phyloP scores from a whole-genome alignment of 1,140 invertebrate species.

The Steinernema feltiae region DNA sequence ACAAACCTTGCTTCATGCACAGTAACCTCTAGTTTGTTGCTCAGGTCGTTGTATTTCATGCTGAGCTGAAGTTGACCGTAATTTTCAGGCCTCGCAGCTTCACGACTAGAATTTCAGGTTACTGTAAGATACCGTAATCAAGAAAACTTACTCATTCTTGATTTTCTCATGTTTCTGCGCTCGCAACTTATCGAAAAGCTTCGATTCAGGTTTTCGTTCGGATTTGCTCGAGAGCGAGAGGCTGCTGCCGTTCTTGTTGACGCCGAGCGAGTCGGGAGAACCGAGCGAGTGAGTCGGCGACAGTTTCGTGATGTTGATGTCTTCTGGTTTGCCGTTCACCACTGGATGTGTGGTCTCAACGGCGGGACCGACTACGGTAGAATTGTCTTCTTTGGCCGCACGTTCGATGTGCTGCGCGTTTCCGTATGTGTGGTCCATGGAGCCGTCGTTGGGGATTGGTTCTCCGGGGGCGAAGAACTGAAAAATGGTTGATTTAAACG shows the following conservation, averaged over 20 bases:
- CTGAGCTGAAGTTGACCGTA: constrained; percentile 37
- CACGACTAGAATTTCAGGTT: constrained; percentile 7
- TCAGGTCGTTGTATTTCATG: constrained; percentile 42
- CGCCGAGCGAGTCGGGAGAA: background rate
- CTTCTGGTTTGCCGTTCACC: background rate
- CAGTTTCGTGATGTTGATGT: background rate
- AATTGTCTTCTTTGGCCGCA: no score
- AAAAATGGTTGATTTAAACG: background rate
- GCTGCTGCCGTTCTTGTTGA: background rate
- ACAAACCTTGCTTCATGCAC: constrained; percentile 32
- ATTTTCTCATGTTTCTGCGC: constrained; percentile 26
- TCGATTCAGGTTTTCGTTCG: background rate
- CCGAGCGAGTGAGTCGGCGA: background rate
- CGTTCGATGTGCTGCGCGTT: constrained; percentile 1
- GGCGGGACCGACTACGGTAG: no score
- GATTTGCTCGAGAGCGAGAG: background rate
- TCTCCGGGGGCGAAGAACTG: constrained; percentile 1
- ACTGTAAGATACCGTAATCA: background rate
- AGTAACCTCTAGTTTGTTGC: constrained; percentile 41
- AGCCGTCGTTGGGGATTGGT: background rate
- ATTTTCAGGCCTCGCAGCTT: background rate
- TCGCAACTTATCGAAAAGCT: background rate
- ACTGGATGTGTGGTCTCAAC: background rate
- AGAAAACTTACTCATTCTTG: constrained; percentile 16
- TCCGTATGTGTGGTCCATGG: background rate